A percentile compares a stretch with the other conserved stretches of the same genome.
Evolutionary conservation across 2,113 vertebrate species (phyloP).

Genomic region (Ptilorrhoa leucosticta): DNA sequence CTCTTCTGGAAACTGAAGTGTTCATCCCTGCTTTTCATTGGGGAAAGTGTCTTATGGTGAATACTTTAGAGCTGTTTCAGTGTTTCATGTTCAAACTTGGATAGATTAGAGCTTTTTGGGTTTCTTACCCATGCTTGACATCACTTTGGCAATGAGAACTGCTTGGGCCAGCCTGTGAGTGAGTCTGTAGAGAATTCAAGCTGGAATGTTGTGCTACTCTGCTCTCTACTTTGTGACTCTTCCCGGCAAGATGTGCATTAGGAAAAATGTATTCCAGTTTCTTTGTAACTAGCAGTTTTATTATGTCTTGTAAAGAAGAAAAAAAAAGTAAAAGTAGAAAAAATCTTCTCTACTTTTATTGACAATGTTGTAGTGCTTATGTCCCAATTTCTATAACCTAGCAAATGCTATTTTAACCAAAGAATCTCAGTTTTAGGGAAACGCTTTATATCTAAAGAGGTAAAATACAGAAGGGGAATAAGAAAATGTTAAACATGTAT

Average conservation of each 20-base stretch:
- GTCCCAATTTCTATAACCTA: background rate
- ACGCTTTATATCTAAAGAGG: background rate
- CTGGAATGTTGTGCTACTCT: background rate
- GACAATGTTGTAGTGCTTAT: background rate
- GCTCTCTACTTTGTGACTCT: background rate
- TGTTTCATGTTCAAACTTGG: background rate
- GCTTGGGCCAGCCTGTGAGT: background rate
- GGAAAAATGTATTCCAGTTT: background rate
- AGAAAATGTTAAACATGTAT: background rate
- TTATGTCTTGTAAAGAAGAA: background rate
- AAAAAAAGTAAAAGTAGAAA: background rate
- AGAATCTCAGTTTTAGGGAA: background rate
- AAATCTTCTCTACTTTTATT: background rate
- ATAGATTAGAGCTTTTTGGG: background rate
- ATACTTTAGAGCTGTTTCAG: background rate
- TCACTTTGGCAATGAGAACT: background rate
- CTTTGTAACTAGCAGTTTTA: background rate
- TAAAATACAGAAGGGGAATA: background rate
- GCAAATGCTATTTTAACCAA: background rate
- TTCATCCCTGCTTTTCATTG: slow-evolving; percentile 12
- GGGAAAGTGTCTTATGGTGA: background rate
- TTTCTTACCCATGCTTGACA: slow-evolving; percentile 14
- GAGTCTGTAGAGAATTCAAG: slow-evolving; percentile 5
- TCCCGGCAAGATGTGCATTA: background rate
- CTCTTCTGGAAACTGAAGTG: background rate